Evolutionary conservation across 2,113 vertebrate genomes (phyloP), one percentile per base, ranked within the genome.

Genomic region (Manacus vitellinus): DNA sequence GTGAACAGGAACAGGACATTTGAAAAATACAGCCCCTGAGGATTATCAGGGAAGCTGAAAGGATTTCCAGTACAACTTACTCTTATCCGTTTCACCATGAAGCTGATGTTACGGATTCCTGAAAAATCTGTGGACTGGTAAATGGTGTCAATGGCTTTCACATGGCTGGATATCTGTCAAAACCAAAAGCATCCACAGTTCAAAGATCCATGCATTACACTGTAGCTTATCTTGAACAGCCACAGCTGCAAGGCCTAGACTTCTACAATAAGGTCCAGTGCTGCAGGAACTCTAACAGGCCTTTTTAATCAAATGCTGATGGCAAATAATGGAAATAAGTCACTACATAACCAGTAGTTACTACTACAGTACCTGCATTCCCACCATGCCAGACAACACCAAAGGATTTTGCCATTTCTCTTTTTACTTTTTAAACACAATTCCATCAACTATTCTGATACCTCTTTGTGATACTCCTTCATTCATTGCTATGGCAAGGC

Each of bases 51-150:
- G 30, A 85, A 80, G 61, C n/a, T 28, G 59, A 2, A 87, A 92
- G 20, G 8, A 41, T 30, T 74, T 41, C 75, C 75, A 76, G 2
- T 11, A 33, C 49, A 94, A 97, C 99, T 98, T 97, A 99, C 99
- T 97, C 98, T 98, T 93, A 99, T 99, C 94, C 99, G 98, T 98
- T 99, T 99, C 96, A 99, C 99, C 99, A 99, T 99, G 97, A 99
- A 99, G 97, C 98, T 99, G 98, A 99, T 99, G 96, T 99, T 99
- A 88, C 99, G 98, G 83, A 99, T 99, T 80, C 99, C 99, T 67
- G 98, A 97, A 97, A 99, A 99, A 97, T 99, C 99, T 55, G 99
- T 99, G 88, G 96, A 98, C 97, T 99, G 99, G 97, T 99, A 99
- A 98, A 99, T 99, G 52, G 99, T 98, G 97, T 99, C 98, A 77